phyloP scores from a whole-genome alignment of 1,140 invertebrate genomes.

The Nebria ingens region DNA sequence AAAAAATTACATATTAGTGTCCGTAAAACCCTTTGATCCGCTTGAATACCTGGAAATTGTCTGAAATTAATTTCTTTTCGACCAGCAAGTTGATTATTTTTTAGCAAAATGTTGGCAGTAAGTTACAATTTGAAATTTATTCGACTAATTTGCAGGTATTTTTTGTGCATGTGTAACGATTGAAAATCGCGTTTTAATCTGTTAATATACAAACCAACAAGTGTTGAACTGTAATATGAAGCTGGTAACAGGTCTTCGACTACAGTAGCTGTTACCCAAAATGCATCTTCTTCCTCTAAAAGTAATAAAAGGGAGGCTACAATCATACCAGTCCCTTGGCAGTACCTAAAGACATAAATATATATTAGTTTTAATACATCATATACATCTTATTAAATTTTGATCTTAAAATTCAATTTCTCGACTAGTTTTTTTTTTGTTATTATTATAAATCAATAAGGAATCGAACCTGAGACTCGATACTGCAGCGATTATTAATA shows the following conservation, averaged over 20 bases:
- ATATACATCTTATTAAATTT: background rate
- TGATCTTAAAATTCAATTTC: background rate
- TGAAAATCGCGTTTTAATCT: too few species aligned
- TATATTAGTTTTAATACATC: constrained; percentile 2
- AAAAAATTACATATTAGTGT: constrained; percentile 84
- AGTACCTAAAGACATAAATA: constrained; percentile 51
- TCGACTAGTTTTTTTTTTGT: background rate
- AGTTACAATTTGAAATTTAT: constrained; percentile 9
- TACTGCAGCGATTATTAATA: too few species aligned
- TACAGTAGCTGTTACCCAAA: constrained; percentile 98
- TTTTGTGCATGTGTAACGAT: background rate
- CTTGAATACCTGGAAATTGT: constrained; percentile 57
- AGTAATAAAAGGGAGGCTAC: constrained; percentile 90
- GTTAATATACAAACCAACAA: constrained; percentile 62
- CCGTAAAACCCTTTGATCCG: constrained; percentile 88
- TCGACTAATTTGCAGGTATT: background rate
- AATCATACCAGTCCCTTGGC: constrained; percentile 94
- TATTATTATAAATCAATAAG: too few species aligned
- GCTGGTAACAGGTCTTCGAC: constrained; percentile 96
- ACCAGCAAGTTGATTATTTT: background rate
- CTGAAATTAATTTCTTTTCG: constrained; percentile 4
- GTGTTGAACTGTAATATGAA: constrained; percentile 92
- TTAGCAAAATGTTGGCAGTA: background rate
- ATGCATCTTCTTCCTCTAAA: constrained; percentile 96
- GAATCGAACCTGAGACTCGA: too few species aligned